phyloP scores from a whole-genome alignment of 1,140 invertebrate genomes.

The Lordiphosa collinella region DNA sequence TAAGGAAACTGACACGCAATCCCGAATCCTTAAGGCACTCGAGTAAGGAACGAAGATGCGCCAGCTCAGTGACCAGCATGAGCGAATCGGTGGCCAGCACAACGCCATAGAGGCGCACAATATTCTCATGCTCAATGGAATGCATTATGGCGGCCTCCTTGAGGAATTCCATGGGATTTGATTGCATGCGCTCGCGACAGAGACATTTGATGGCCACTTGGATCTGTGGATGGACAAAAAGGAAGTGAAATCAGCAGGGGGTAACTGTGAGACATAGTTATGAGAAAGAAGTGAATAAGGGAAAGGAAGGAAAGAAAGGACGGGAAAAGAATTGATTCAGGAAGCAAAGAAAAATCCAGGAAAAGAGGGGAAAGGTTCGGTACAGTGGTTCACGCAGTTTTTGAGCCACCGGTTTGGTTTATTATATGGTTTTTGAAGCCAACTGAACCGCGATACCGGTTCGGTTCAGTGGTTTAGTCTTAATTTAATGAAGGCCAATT shows the following conservation, averaged over 20 bases:
- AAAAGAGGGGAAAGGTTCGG: too few species aligned
- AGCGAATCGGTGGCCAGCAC: slow-evolving; percentile 96
- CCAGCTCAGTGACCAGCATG: slow-evolving; percentile 98
- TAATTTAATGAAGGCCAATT: too few species aligned
- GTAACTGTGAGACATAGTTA: too few species aligned
- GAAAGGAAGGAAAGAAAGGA: too few species aligned
- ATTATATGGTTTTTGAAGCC: too few species aligned
- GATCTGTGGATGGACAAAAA: slow-evolving; percentile 81
- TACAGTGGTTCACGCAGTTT: too few species aligned
- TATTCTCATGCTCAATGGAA: slow-evolving; percentile 97
- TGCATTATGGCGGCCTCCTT: slow-evolving; percentile 99
- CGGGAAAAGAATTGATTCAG: too few species aligned
- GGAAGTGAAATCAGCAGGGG: slow-evolving; percentile 1
- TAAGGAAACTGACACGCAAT: slow-evolving; percentile 89
- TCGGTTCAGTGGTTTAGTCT: too few species aligned
- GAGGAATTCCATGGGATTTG: slow-evolving; percentile 96
- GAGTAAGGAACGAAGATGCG: slow-evolving; percentile 94
- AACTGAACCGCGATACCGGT: too few species aligned
- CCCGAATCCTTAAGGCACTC: slow-evolving; percentile 97
- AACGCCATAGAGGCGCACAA: slow-evolving; percentile 97
- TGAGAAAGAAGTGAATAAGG: too few species aligned
- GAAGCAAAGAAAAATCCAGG: too few species aligned
- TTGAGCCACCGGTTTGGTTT: too few species aligned
- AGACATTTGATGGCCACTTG: slow-evolving; percentile 99
- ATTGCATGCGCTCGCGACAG: slow-evolving; percentile 95